Evolutionary conservation across 2,888 invertebrate species (phyloP).

Genomic region (Andrena bicolor): DNA sequence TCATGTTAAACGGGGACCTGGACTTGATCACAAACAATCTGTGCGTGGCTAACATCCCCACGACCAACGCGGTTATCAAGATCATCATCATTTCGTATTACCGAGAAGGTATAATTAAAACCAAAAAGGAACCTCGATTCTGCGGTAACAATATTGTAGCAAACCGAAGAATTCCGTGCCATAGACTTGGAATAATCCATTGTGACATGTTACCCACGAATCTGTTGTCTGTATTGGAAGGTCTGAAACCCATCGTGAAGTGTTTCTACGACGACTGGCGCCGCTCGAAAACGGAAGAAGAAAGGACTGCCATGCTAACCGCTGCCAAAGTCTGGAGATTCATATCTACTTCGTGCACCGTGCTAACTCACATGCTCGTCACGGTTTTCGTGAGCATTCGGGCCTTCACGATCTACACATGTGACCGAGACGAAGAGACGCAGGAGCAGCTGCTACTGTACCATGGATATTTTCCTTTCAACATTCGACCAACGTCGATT

Average conservation of each 20-base stretch:
- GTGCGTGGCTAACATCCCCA: conserved; percentile 68
- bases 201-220: not conserved
- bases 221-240: conserved; percentile 15
- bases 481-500: conserved; percentile 29
- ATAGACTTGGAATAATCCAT: not conserved
- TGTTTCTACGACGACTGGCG: conserved; percentile 57
- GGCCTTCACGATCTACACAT: not conserved
- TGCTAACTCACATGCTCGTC: no score
- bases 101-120: conserved; percentile 57
- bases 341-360: conserved; percentile 48
- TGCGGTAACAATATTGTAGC: not conserved
- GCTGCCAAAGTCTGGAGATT: conserved; percentile 20
- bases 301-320: conserved; percentile 36
- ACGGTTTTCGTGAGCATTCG: conserved; percentile 21
- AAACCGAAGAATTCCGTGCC: not conserved
- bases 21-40: conserved; percentile 70
- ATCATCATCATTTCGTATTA: conserved; percentile 68
- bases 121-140: no score
- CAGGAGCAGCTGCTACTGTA: conserved; percentile 38
- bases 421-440: conserved; percentile 1
- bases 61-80: conserved; percentile 69
- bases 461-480: conserved; percentile 57
- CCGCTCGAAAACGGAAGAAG: conserved; percentile 1
- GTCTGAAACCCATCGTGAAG: conserved; percentile 47
- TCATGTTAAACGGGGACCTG: conserved; percentile 65